Evolutionary conservation across 64 coral and sea anemone genomes (phyloP), one percentile per base, ranked within the genome.

Genomic region (Stichodactyla mertensii): DNA sequence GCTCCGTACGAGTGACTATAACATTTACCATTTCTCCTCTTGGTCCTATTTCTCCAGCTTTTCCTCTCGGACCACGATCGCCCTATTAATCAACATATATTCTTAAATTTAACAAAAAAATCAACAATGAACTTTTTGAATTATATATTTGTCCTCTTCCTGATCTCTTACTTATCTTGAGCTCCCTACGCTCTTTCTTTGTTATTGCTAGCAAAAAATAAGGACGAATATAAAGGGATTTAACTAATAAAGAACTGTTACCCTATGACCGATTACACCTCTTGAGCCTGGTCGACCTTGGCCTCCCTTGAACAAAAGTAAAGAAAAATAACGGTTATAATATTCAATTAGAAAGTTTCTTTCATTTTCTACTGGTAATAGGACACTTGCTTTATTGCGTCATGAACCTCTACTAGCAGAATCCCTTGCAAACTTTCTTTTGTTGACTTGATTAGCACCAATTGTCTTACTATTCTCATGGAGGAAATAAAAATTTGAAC

Each of bases 231-330:
- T 69, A 69, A 24, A 24, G 64, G 14, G 56, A 58, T 58, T 58
- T 58, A 58, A 58, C 0, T 58, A 11, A 58, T 15, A 11, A 71
- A 24, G 11, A 28, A 31, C 5, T 31, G 67, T 90, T 86, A 71
- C 89, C 82, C 26, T 64, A 79, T 90, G 78, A 53, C 90, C 90
- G 71, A 77, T 74, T 54, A 92, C 60, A 61, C 90, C 90, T 83
- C 79, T 82, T 55, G 90, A 74, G 55, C 90, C 90, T 69, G 77
- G 85, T 8, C 74, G 84, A 19, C 90, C 90, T 87, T 92, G 90
- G 55, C 54, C 58, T 71, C 90, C 90, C 90, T 92, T n/a, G 15
- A 53, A 53, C 24, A 55, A 66, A 23, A 22, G 55, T 81, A 71
- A 69, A 10, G 20, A 54, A 69, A 19, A 13, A 87, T 10, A 54